Evolutionary conservation across 2,797 vertebrate species (phyloP), one percentile per base, ranked within the genome.

Genomic region (Leucoraja ocellata): DNA sequence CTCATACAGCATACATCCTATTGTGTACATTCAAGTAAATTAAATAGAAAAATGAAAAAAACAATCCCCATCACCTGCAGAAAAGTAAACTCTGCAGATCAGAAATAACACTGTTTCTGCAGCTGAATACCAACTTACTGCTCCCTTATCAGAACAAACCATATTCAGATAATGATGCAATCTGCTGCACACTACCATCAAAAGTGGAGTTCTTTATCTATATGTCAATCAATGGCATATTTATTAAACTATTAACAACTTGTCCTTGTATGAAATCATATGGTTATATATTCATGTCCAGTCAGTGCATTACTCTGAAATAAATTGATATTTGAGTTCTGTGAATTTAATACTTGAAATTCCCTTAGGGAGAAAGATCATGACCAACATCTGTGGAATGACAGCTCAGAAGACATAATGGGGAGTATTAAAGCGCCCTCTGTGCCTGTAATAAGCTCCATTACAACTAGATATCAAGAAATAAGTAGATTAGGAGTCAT

Each of bases 301-400:
- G 90, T 91, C 36, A 74, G 25, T 91, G 90, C 46, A 36, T 91
- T 74, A 91, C 11, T 91, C 71, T 91, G 63, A 74, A 91, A 91
- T 91, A 74, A 91, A 91, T 74, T 91, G 54, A 39, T 61, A 28
- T 84, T 84, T 84, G 81, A 54, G 81, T 21, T 58, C 23, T 23
- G 36, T 74, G 90, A 91, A 46, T 91, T 91, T 91, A 91, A 91
- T 91, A 74, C 36, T 91, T 91, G 71, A 73, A 74, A 91, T 88
- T 88, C 84, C 84, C 84, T 88, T 18, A 88, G 84, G 84, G 16
- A 68, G 61, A 36, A 88, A 88, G 84, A 88, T 74, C 39, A 73
- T 91, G 36, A 46, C 90, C 71, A 91, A 73, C 90, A 73, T 91
- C 39, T 91, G 90, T 73, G 39, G 68, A 91, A 91, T 11, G 36